A percentile compares a stretch with the other conserved stretches of the same genome.
Conservation (phyloP, 2,797 vertebrate genomes). For the Botia almorhae region DNA sequence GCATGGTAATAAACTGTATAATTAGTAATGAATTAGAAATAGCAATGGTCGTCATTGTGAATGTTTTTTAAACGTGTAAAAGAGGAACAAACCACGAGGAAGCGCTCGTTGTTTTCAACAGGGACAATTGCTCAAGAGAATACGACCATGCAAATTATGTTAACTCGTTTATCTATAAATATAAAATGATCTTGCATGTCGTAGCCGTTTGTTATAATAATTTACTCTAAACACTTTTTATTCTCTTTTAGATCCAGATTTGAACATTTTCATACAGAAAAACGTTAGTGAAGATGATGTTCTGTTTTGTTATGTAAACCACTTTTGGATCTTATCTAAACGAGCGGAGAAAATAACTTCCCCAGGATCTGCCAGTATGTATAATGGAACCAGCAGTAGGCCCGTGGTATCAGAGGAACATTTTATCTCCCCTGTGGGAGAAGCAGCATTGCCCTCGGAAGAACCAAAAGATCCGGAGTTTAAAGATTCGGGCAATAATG, state of each 20-base stretch:
- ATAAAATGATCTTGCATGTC: not conserved
- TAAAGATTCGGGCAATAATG: slow-evolving; percentile 52
- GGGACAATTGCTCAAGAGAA: not conserved
- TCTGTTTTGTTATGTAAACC: slow-evolving; percentile 26
- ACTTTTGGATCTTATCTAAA: slow-evolving; percentile 60
- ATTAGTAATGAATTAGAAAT: not conserved
- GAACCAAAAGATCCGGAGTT: slow-evolving; percentile 35
- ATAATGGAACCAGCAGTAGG: slow-evolving; percentile 44
- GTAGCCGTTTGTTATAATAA: not conserved
- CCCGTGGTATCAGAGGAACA: slow-evolving; percentile 33
- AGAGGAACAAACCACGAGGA: slow-evolving; percentile 46
- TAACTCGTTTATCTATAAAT: not conserved
- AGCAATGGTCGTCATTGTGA: not conserved
- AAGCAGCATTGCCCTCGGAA: slow-evolving; percentile 23
- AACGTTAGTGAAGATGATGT: not conserved
- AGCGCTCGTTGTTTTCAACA: not conserved
- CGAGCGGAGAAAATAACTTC: slow-evolving; percentile 54
- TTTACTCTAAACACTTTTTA: not conserved
- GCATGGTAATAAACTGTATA: not conserved
- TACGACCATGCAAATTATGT: not conserved
- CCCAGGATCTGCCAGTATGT: slow-evolving; percentile 59
- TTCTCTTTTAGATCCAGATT: not conserved
- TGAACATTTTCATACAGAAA: not conserved
- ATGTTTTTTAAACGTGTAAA: slow-evolving; percentile 1
- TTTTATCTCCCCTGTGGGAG: slow-evolving; percentile 25